Conservation (phyloP, 2,113 vertebrate genomes). For the Camarhynchus parvulus region DNA sequence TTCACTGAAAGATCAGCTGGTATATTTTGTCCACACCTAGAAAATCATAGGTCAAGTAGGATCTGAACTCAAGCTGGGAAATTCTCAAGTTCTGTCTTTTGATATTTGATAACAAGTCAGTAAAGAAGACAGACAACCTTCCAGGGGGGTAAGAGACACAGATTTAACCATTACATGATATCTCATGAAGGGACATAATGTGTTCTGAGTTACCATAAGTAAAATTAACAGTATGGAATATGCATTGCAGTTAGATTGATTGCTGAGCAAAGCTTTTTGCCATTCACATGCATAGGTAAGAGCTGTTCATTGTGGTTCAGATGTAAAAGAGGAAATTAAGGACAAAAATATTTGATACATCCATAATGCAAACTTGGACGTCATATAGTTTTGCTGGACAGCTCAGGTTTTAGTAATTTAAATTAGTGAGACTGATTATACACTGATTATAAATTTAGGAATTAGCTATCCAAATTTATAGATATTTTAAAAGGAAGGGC, state of each 20-base stretch:
- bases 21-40: background rate
- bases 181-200: background rate
- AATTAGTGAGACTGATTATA: background rate
- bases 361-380: background rate
- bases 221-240: constrained; percentile 15
- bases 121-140: background rate
- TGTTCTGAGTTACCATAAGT: background rate
- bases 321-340: background rate
- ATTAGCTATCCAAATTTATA: background rate
- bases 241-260: background rate
- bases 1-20: background rate
- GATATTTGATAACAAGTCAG: background rate
- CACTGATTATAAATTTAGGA: background rate
- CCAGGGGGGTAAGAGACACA: background rate
- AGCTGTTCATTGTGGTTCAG: background rate
- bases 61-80: background rate
- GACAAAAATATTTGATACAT: background rate
- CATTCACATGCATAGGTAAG: background rate
- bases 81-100: background rate
- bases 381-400: background rate
- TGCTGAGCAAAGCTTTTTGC: background rate
- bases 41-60: background rate
- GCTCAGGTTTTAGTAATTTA: background rate
- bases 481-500: background rate
- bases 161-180: background rate